These are phyloP conservation scores for Nephrotoma flavescens DNA, from an alignment of 2,888 invertebrate species.

Conservation along the genomic window DNA sequence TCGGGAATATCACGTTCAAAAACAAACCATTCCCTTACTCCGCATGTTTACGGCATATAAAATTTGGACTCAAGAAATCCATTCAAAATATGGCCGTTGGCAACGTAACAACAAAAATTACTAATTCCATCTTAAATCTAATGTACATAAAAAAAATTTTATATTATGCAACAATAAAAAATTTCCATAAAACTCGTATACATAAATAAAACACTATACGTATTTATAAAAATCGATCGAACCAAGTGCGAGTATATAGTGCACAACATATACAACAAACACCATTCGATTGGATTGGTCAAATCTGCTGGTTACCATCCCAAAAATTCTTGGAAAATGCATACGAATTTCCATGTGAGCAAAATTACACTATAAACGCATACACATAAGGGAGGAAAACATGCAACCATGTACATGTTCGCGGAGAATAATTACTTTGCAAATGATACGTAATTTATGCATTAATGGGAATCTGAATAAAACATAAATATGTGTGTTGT, in stretches of 20 bases:
- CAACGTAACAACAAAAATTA: background rate
- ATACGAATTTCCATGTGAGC: background rate
- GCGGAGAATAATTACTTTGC: background rate
- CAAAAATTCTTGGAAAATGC: background rate
- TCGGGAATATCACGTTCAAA: too few species aligned
- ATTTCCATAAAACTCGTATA: background rate
- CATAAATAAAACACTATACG: background rate
- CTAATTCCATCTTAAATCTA: background rate
- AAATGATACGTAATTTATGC: background rate
- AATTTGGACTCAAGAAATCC: background rate
- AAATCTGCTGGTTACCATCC: background rate
- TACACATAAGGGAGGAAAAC: background rate
- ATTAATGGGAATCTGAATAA: background rate
- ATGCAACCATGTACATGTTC: background rate
- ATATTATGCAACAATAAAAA: background rate
- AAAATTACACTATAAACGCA: background rate
- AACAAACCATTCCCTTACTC: too few species aligned
- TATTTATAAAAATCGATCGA: background rate
- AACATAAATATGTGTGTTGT: background rate
- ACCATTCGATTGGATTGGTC: background rate
- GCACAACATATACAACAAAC: background rate
- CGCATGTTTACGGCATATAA: too few species aligned
- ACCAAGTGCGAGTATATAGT: background rate
- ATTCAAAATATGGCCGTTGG: background rate
- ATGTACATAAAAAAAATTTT: background rate